A percentile compares a stretch with the other conserved stretches of the same genome.
Conservation (phyloP, 1,140 invertebrate species). For the Bombus confusus region DNA sequence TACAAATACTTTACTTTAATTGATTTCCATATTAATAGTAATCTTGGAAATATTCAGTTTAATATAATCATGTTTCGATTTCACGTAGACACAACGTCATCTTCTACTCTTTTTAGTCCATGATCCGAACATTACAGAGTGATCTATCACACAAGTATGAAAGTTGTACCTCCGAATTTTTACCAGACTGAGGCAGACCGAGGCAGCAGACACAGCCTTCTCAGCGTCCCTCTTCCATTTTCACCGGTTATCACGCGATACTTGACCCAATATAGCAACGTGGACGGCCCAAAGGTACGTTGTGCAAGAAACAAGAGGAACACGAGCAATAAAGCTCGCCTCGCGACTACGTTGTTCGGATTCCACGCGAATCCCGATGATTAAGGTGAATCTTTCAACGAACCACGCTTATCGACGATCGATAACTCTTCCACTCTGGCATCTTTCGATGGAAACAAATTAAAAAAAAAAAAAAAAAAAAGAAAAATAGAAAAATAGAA, state of each 20-base stretch:
- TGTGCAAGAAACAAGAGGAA: constrained; percentile 32
- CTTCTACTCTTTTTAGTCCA: too few species aligned
- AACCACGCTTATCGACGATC: not conserved
- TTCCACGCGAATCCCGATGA: not conserved
- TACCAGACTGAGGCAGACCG: not conserved
- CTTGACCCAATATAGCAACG: constrained; percentile 36
- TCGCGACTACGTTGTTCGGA: not conserved
- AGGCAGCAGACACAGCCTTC: not conserved
- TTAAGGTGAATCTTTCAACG: not conserved
- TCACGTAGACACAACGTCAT: too few species aligned
- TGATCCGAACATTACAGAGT: not conserved
- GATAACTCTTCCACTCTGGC: not conserved
- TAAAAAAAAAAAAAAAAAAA: too few species aligned
- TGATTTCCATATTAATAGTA: too few species aligned
- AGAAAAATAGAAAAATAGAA: not conserved
- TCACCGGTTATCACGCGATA: constrained; percentile 25
- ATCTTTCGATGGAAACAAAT: not conserved
- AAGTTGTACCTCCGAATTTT: constrained; percentile 9
- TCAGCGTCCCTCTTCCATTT: constrained; percentile 13
- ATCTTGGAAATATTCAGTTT: too few species aligned
- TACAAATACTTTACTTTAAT: too few species aligned
- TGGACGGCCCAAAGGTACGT: constrained; percentile 19
- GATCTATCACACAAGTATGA: not conserved
- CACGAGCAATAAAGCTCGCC: not conserved
- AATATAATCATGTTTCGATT: too few species aligned